phyloP scores from a whole-genome alignment of 1,140 invertebrate genomes.

The Acyrthosiphon pisum region DNA sequence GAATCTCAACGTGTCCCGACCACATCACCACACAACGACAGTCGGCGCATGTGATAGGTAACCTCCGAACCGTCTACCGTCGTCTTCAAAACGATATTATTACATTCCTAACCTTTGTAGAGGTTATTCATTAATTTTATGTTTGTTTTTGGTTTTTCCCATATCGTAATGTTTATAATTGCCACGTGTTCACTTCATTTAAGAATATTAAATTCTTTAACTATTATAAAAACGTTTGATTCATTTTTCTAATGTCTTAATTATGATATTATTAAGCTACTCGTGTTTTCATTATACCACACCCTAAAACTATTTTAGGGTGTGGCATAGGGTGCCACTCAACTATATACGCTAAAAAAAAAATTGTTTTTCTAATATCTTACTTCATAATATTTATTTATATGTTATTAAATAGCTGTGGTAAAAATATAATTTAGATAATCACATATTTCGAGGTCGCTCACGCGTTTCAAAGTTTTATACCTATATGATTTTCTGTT shows the following conservation, averaged over 20 bases:
- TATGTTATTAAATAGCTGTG: no score
- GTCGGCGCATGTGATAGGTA: not conserved
- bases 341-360: no score
- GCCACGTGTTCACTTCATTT: not conserved
- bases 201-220: not conserved
- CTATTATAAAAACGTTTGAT: not conserved
- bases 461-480: no score
- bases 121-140: not conserved
- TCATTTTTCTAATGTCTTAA: not conserved
- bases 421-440: no score
- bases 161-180: not conserved
- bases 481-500: no score
- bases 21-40: not conserved
- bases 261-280: not conserved
- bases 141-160: not conserved
- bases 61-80: not conserved
- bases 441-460: no score
- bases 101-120: not conserved
- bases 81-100: no score
- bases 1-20: conserved; percentile 27
- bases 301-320: no score
- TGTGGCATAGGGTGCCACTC: no score
- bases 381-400: no score
- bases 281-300: not conserved
- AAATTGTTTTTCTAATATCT: no score